Percentiles rank a stretch among this genome's conserved stretches.
Evolutionary conservation across 2,797 vertebrate genomes (phyloP).

Genomic region (Crossoptilon crossoptilon): DNA sequence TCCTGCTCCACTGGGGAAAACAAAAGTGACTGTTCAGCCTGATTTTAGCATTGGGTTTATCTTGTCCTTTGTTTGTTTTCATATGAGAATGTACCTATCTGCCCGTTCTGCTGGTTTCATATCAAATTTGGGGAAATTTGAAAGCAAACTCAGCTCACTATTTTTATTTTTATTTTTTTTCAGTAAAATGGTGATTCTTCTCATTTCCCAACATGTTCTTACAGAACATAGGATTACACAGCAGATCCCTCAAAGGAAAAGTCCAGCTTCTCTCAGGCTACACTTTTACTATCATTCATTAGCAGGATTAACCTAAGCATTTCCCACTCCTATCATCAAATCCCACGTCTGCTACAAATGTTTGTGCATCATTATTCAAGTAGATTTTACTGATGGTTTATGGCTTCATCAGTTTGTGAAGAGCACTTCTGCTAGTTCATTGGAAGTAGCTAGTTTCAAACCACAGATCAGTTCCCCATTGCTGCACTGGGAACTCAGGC

Average conservation of each 20-base stretch:
- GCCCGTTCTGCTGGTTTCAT: background rate
- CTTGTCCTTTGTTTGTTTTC: background rate
- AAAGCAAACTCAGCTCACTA: background rate
- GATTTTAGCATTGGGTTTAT: background rate
- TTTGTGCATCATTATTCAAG: background rate
- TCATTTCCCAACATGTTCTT: background rate
- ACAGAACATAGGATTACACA: background rate
- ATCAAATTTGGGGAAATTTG: background rate
- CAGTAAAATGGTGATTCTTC: background rate
- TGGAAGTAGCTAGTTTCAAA: background rate
- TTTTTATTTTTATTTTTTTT: background rate
- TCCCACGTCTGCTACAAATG: background rate
- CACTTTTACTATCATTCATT: background rate
- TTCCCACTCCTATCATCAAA: background rate
- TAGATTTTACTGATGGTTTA: background rate
- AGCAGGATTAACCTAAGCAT: background rate
- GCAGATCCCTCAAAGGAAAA: background rate
- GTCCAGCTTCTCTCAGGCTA: background rate
- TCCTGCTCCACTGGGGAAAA: background rate
- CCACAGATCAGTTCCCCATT: background rate
- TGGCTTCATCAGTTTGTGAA: background rate
- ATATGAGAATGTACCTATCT: background rate
- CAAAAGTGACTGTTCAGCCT: background rate
- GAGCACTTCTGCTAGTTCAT: background rate
- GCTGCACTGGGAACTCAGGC: background rate